These are phyloP conservation scores for Aeoliscus strigatus DNA, from an alignment of 2,797 vertebrate genomes.

Conservation along the genomic window DNA sequence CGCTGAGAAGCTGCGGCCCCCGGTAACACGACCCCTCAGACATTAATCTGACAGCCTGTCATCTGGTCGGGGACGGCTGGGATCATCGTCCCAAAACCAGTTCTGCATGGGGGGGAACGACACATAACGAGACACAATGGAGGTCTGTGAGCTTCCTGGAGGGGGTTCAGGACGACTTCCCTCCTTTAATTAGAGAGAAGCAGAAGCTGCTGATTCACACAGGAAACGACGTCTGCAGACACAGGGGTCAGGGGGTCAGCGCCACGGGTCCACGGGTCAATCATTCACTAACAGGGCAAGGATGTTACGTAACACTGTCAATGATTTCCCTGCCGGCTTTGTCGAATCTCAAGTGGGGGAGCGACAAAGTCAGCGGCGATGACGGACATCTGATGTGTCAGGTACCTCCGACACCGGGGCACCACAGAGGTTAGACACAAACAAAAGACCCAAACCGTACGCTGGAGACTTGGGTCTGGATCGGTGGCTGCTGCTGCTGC, in stretches of 20 bases:
- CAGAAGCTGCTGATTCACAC: constrained; percentile 53
- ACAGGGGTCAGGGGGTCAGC: constrained; percentile 31
- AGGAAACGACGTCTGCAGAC: constrained; percentile 16
- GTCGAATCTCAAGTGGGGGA: constrained; percentile 30
- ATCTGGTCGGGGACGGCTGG: constrained; percentile 37
- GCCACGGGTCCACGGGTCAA: constrained; percentile 46
- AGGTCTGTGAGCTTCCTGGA: constrained; percentile 28
- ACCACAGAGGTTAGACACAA: too few species aligned
- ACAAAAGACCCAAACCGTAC: too few species aligned
- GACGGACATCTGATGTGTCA: constrained; percentile 4
- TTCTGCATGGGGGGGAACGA: constrained; percentile 33
- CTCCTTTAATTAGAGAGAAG: constrained; percentile 47
- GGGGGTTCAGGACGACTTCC: constrained; percentile 22
- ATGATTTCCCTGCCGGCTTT: constrained; percentile 59
- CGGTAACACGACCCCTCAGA: constrained; percentile 55
- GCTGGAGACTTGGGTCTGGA: too few species aligned
- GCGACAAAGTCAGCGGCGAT: constrained; percentile 2
- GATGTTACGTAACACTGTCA: constrained; percentile 58
- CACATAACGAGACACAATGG: constrained; percentile 51
- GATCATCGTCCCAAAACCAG: constrained; percentile 12
- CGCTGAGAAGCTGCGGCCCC: constrained; percentile 22
- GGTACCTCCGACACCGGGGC: too few species aligned
- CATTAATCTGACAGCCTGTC: constrained; percentile 20
- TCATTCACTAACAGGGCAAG: constrained; percentile 41
- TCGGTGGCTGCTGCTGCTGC: constrained; percentile 11